Evolutionary conservation across 2,113 vertebrate genomes (phyloP).

Genomic region (Apistogramma diplotaenia): DNA sequence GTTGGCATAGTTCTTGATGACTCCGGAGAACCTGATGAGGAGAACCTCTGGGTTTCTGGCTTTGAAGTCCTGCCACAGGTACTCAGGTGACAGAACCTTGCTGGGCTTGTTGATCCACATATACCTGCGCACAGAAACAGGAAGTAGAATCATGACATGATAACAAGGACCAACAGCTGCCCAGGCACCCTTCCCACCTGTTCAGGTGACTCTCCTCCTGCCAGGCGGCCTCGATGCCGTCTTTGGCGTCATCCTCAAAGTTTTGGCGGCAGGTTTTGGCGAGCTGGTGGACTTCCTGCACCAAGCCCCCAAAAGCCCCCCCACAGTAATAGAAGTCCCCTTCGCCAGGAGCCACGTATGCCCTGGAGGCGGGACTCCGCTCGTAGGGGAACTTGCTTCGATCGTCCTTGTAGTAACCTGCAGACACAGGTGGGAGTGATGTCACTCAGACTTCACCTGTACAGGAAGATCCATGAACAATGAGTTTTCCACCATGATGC

Average conservation of each 20-base stretch:
- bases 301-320: slow-evolving; percentile 72
- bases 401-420: slow-evolving; percentile 64
- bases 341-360: slow-evolving; percentile 57
- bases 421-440: not conserved
- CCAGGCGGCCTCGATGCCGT: slow-evolving; percentile 73
- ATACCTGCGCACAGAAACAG: slow-evolving; percentile 41
- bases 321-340: slow-evolving; percentile 82
- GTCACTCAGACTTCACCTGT: not conserved
- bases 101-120: slow-evolving; percentile 77
- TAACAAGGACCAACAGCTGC: not conserved
- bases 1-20: slow-evolving; percentile 62
- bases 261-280: slow-evolving; percentile 67
- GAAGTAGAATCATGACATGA: not conserved
- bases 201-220: slow-evolving; percentile 84
- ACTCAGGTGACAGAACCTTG: slow-evolving; percentile 81
- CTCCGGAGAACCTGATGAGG: slow-evolving; percentile 67
- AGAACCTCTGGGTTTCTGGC: slow-evolving; percentile 55
- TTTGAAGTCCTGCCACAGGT: slow-evolving; percentile 78
- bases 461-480: too few relatives aligned
- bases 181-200: slow-evolving; percentile 24
- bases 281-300: slow-evolving; percentile 61
- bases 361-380: slow-evolving; percentile 63
- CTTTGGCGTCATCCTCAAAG: slow-evolving; percentile 74
- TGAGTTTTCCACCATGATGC: too few relatives aligned
- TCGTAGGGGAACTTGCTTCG: slow-evolving; percentile 71